Base-by-base conservation (phyloP, 2,888 invertebrate species). In the Eucera pruinosa region DNA sequence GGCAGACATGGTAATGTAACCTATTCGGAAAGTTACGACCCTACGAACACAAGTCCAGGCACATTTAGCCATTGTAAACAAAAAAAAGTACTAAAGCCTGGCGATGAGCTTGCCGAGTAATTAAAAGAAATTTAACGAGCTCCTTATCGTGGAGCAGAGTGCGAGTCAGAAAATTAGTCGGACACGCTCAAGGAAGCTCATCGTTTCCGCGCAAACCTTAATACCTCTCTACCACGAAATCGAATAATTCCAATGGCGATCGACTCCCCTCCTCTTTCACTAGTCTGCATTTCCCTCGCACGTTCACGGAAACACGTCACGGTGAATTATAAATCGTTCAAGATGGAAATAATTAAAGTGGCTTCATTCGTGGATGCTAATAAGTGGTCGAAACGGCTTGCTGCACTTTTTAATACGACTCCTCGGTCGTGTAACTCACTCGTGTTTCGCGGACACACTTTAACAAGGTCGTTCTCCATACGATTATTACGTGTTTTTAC, bases 181-280 rank as follows among this genome's bases (percentile, higher is more conserved):
- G 83, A 83, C 84, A 83, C 70, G 83, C 83, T 83, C 79, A 74
- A 82, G 84, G 84, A 77, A 83, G 83, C 83, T 77, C 77, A 84
- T 84, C 83, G 82, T 83, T 83, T 83, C 83, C 84, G 84, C 67
- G 80, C 61, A 61, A 47, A 69, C 70, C 39, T 69, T 84, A 84
- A 84, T 84, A 70, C 64, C 82, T 58, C 54, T 68, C 54, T 61
- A 18, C 84, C 84, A 84, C 84, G 84, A 72, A 84, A 84, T 82
- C 84, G 75, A 80, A 84, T 79, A 76, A 83, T 84, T 73, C 75
- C 71, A 64, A 67, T 64, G 74, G 60, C 62, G 54, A 67, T 73
- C 66, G 70, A 41, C 25, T 61, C 23, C 9, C 20, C 25, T 25
- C 11, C 36, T 27, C 33, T 33, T 52, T 23, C 39, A 15, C 25